Evolutionary conservation across 2,888 invertebrate species (phyloP).

Genomic region (Dioctria linearis): DNA sequence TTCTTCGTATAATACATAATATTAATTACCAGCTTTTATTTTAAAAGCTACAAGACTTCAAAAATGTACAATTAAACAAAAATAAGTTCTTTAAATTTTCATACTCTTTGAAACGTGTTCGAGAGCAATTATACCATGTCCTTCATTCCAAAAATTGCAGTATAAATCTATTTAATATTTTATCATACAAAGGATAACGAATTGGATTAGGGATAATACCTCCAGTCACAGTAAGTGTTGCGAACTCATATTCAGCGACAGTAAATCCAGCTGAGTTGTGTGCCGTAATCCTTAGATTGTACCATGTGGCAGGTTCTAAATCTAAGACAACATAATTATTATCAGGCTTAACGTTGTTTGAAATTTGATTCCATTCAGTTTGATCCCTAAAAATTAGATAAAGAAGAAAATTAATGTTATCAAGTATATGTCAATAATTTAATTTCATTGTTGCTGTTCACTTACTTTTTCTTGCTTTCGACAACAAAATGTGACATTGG

Average conservation of each 20-base stretch:
- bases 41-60: no score
- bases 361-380: constrained; percentile 94
- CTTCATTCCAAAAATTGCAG: neutral
- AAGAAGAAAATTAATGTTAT: constrained; percentile 22
- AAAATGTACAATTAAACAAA: no score
- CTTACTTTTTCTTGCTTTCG: constrained; percentile 92
- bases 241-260: constrained; percentile 95
- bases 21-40: no score
- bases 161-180: constrained; percentile 8
- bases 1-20: no score
- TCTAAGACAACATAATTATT: constrained; percentile 93
- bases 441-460: constrained; percentile 29
- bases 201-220: constrained; percentile 74
- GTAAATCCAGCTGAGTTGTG: constrained; percentile 97
- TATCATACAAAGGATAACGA: constrained; percentile 13
- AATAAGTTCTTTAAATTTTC: no score
- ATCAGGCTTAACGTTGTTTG: constrained; percentile 92
- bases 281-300: constrained; percentile 90
- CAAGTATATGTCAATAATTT: neutral
- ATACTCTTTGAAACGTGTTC: no score
- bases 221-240: constrained; percentile 93
- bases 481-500: constrained; percentile 96
- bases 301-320: constrained; percentile 94
- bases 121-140: no score
- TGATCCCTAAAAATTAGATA: constrained; percentile 75